Percentiles rank a stretch among this genome's conserved stretches.
These are phyloP conservation scores for Schizopygopsis malacanthus DNA, from an alignment of 2,797 vertebrate species.

Conservation along the genomic window DNA sequence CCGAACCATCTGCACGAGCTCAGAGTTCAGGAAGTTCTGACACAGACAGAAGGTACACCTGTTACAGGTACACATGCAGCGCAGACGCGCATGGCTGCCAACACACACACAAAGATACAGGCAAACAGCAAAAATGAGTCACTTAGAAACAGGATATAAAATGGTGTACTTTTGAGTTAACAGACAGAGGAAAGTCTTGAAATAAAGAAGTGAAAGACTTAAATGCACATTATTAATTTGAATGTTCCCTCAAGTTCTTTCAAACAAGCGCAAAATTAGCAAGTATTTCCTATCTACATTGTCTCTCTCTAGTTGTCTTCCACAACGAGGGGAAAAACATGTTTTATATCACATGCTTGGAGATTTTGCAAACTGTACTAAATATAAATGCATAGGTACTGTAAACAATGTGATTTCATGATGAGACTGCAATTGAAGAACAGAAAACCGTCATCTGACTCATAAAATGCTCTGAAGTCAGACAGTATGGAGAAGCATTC, in stretches of 20 bases:
- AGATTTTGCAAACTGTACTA: neutral
- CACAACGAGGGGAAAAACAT: neutral
- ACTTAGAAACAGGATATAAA: slow-evolving; percentile 1
- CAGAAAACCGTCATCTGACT: neutral
- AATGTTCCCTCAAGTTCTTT: neutral
- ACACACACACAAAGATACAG: slow-evolving; percentile 57
- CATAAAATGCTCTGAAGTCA: neutral
- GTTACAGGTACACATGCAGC: slow-evolving; percentile 99
- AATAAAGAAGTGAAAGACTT: neutral
- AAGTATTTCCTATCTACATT: neutral
- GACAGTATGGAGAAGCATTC: neutral
- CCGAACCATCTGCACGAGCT: slow-evolving; percentile 97
- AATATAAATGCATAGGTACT: neutral
- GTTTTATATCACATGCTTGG: neutral
- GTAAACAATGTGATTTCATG: neutral
- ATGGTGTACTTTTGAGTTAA: too few species aligned
- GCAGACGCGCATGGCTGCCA: slow-evolving; percentile 95
- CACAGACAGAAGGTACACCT: slow-evolving; percentile 99
- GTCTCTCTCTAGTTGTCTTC: neutral
- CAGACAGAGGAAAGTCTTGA: neutral
- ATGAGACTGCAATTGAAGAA: neutral
- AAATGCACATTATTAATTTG: neutral
- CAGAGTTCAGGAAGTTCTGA: slow-evolving; percentile 99
- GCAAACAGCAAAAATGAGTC: slow-evolving; percentile 28
- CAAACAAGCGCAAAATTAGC: neutral